These are phyloP conservation scores for Pandion haliaetus DNA, from an alignment of 2,113 vertebrate species.

Conservation along the genomic window DNA sequence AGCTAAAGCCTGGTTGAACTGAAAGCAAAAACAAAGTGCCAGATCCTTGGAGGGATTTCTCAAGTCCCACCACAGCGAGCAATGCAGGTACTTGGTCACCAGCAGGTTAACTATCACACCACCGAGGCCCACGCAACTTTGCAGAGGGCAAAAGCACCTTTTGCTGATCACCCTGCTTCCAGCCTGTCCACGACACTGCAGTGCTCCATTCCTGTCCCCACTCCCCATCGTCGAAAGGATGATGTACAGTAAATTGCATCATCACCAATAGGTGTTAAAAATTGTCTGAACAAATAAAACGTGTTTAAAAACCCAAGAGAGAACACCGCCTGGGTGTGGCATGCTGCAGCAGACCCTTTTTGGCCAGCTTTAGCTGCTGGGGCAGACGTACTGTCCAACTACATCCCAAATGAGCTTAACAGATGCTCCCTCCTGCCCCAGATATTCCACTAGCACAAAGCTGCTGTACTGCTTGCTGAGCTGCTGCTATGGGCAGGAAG, in stretches of 20 bases:
- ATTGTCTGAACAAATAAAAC: not conserved
- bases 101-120: not conserved
- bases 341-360: not conserved
- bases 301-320: not conserved
- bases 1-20: not conserved
- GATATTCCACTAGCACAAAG: not conserved
- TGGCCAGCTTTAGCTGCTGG: not conserved
- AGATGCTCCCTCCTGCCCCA: not conserved
- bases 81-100: not conserved
- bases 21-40: not conserved
- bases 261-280: not conserved
- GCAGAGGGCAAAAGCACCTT: not conserved
- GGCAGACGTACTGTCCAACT: not conserved
- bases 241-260: not conserved
- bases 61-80: not conserved
- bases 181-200: not conserved
- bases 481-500: conserved; percentile 25
- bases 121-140: not conserved
- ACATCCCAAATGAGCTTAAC: not conserved
- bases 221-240: not conserved
- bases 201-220: not conserved
- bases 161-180: not conserved
- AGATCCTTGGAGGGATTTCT: not conserved
- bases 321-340: not conserved
- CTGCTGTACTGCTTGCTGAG: not conserved